Evolutionary conservation across 2,888 invertebrate species (phyloP), one percentile per base, ranked within the genome.

Genomic region (Synergus japonicus): DNA sequence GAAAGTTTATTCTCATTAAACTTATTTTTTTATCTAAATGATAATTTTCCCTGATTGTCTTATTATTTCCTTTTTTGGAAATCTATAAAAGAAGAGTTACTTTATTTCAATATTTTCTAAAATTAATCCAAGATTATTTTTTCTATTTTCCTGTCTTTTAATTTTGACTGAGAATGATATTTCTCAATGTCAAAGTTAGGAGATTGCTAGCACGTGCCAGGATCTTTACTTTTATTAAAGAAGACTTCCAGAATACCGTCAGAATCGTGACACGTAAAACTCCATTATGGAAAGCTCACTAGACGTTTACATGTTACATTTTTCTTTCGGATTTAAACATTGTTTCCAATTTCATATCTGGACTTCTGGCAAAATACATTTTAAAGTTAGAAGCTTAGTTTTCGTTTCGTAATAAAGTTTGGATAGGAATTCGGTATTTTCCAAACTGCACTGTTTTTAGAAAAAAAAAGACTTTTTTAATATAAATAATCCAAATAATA

Each of bases 401-500:
- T 41, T 43, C 44, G 9, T 41, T 69, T 69, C 5, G 44, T 9
- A 22, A 46, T 5, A 77, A 3, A 43, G 18, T 73, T 54, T 54
- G n/a, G 13, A 29, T 29, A 13, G 22, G n/a, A 44, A 4, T 13
- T 22, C 13, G 12, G 4, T 18, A 44, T 76, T 63, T n/a, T n/a
- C 18, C 7, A 44, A 76, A 43, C 10, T 13, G 29, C n/a, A 41
- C 66, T 58, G 9, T 29, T 76, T 76, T 76, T 65, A 41, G 60
- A 80, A 78, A 83, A 84, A 83, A 84, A 84, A 85, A 63, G 67
- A 54, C 83, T 79, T 67, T n/a, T 86, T 86, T 85, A 84, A 85
- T 85, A 87, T 87, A 87, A 87, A 88, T 88, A 88, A 83, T 77
- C 76, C 79, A 84, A 83, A 85, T 86, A 87, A 85, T 86, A 87